A percentile compares a stretch with the other conserved stretches of the same genome.
These are phyloP conservation scores for Hepsetus odoe DNA, from an alignment of 2,113 vertebrate species.

Conservation along the genomic window DNA sequence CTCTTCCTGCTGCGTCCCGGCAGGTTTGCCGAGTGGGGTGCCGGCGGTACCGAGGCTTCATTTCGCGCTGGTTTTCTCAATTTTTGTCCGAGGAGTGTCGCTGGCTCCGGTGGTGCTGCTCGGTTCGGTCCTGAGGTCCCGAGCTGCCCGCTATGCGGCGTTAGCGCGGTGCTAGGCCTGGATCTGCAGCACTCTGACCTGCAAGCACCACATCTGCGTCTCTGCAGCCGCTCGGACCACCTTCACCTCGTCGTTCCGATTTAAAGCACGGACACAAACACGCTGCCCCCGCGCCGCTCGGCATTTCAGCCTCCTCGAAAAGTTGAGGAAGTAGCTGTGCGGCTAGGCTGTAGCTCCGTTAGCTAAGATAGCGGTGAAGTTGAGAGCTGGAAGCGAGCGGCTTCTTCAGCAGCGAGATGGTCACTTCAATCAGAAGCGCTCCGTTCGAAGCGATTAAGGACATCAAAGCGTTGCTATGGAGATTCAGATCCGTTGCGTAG, in stretches of 20 bases:
- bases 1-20: slow-evolving; percentile 77
- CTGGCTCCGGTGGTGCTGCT: not conserved
- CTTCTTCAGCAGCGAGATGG: not conserved
- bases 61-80: not conserved
- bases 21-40: slow-evolving; percentile 84
- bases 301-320: not conserved
- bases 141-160: not conserved
- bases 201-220: no score
- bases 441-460: no score
- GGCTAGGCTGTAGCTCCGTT: not conserved
- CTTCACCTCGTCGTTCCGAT: no score
- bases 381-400: not conserved
- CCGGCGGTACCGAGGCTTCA: not conserved
- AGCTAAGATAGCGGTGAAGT: slow-evolving; percentile 13
- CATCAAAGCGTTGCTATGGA: not conserved
- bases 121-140: no score
- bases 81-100: not conserved
- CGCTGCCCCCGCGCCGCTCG: no score
- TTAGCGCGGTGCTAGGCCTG: slow-evolving; percentile 1
- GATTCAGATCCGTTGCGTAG: not conserved
- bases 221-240: no score
- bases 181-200: not conserved
- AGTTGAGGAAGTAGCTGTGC: not conserved
- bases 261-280: not conserved
- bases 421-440: not conserved